These are phyloP conservation scores for Ginglymostoma cirratum DNA, from an alignment of 2,113 vertebrate genomes.

Conservation along the genomic window DNA sequence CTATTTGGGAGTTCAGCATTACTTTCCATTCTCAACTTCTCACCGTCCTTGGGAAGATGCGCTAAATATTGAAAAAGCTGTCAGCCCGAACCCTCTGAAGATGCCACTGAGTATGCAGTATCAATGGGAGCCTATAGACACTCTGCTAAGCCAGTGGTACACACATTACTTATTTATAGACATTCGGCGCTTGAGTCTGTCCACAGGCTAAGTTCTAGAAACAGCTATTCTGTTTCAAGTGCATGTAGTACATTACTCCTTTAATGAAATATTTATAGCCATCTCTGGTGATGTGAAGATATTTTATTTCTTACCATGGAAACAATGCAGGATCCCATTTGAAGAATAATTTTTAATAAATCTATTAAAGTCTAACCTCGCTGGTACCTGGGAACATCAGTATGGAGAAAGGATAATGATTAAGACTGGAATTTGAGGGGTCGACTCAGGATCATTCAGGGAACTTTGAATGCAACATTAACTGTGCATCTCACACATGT, in stretches of 20 bases:
- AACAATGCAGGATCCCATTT: not conserved
- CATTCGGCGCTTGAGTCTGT: not conserved
- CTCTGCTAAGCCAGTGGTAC: not conserved
- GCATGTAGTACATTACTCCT: constrained; percentile 30
- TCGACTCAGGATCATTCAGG: no score
- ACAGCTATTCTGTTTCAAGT: constrained; percentile 34
- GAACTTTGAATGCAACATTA: not conserved
- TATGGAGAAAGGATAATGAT: not conserved
- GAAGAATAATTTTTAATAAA: not conserved
- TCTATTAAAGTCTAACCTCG: not conserved
- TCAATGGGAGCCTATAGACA: not conserved
- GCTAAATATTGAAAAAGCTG: not conserved
- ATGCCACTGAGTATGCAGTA: not conserved
- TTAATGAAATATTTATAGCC: constrained; percentile 20
- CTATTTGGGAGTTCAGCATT: no score
- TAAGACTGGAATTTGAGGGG: not conserved
- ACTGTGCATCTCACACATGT: not conserved
- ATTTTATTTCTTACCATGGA: not conserved
- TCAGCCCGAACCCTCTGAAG: not conserved
- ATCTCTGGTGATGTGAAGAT: constrained; percentile 30
- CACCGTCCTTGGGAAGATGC: not conserved
- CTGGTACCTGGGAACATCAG: not conserved
- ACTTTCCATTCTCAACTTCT: rapidly evolving
- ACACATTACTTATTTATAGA: constrained; percentile 3
- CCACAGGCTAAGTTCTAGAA: not conserved